Evolutionary conservation across 2,797 vertebrate species (phyloP).

Genomic region (Anguilla megastoma): DNA sequence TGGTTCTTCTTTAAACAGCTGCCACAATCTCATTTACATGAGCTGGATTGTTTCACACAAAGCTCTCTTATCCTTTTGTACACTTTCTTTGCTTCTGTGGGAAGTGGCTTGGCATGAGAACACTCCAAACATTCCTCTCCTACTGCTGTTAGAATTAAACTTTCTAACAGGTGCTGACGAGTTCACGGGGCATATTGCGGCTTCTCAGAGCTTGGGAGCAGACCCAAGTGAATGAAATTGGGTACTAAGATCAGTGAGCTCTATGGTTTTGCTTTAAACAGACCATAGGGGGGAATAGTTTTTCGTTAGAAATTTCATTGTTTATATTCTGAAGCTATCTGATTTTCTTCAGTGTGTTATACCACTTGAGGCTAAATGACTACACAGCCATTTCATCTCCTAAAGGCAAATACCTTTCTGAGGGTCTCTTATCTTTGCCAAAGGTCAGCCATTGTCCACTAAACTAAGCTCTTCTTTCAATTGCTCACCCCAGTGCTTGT

Average conservation of each 20-base stretch:
- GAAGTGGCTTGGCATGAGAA: not conserved
- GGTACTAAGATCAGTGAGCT: not conserved
- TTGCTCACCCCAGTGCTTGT: constrained; percentile 33
- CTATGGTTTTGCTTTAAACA: not conserved
- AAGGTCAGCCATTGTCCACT: constrained; percentile 22
- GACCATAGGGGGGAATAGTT: not conserved
- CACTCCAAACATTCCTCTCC: not conserved
- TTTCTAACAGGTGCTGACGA: constrained; percentile 5
- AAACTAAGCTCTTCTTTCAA: constrained; percentile 27
- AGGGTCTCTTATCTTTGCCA: constrained; percentile 19
- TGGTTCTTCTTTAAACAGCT: constrained; percentile 6
- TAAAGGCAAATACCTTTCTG: constrained; percentile 13
- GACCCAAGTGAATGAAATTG: constrained; percentile 2
- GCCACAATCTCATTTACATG: not conserved
- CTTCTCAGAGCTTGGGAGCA: not conserved
- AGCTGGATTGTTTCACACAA: not conserved
- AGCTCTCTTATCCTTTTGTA: not conserved
- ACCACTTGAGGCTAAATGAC: not conserved
- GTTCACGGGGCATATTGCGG: not conserved
- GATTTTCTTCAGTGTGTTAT: not conserved
- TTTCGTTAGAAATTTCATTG: not conserved
- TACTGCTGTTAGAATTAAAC: not conserved
- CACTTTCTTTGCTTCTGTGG: constrained; percentile 8
- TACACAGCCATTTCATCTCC: constrained; percentile 9
- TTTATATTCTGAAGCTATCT: not conserved